Evolutionary conservation across 2,113 vertebrate genomes (phyloP), one percentile per base, ranked within the genome.

Genomic region (Mesocricetus auratus): DNA sequence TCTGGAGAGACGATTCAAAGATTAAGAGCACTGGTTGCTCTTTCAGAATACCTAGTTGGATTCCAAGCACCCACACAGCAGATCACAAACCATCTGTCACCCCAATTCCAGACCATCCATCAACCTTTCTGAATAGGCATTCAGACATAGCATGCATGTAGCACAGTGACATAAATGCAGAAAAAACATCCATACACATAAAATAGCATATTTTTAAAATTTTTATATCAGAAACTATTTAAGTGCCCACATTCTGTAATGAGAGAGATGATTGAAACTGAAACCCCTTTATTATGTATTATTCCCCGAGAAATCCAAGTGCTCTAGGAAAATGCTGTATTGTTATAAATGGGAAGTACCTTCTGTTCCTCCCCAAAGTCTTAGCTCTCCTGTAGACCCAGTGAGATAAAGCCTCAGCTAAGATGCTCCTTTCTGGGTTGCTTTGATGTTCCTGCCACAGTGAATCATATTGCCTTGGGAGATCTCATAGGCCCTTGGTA

Each of bases 211-310:
- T 71, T 71, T 71, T 66, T 7, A 9, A 17, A 94, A 89, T 1
- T 29, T 89, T 75, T n/a, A 68, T 21, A 94, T 5, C 21, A 90
- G 75, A 13, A 93, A 24, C 58, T 73, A 62, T 90, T 94, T 79
- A 89, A 13, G 75, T 62, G 15, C 50, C 58, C 5, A 75, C 53
- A 81, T 74, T 95, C 7, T 1, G 4, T 21, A n/a, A 86, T 50
- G 16, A 71, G 83, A 88, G 16, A 89, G 22, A 78, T 68, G 71
- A 77, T 68, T 79, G 75, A 78, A 78, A 91, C 78, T 29, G 36
- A 94, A 89, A 91, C 19, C 47, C 53, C 33, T 75, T 60, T 60
- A 60, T 60, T 21, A 60, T 60, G 58, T 21, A 56, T 31, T 81
- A 12, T n/a, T 82, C 26, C 39, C 64, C 21, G 10, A 78, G 36